phyloP scores from a whole-genome alignment of 1,140 invertebrate genomes.

The Lysiphlebus fabarum region DNA sequence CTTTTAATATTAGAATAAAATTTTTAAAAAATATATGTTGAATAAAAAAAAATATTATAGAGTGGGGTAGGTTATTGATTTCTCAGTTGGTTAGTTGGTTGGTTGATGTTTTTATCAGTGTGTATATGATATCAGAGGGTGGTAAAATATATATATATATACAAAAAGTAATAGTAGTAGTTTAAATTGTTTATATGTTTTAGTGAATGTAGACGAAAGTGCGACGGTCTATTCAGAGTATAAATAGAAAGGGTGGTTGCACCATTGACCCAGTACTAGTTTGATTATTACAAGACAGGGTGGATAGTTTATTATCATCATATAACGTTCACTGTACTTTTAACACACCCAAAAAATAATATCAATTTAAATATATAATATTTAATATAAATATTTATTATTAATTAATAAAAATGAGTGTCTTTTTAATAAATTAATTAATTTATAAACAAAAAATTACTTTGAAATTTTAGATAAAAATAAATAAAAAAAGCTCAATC shows the following conservation, averaged over 20 bases:
- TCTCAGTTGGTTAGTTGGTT: slow-evolving; percentile 27
- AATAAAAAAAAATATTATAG: not conserved
- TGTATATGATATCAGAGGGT: slow-evolving; percentile 28
- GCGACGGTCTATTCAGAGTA: slow-evolving; percentile 36
- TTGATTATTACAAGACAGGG: slow-evolving; percentile 45
- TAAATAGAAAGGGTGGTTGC: slow-evolving; percentile 54
- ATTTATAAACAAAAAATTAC: too few species aligned
- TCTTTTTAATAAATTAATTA: too few species aligned
- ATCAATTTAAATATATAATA: not conserved
- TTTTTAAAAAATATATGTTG: too few species aligned
- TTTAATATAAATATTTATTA: not conserved
- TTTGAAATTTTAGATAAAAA: not conserved
- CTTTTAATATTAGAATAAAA: too few species aligned
- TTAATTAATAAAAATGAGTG: too few species aligned
- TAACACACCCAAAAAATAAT: slow-evolving; percentile 4
- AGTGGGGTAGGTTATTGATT: slow-evolving; percentile 51
- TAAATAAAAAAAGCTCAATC: not conserved
- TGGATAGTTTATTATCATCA: slow-evolving; percentile 33
- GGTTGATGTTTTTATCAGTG: slow-evolving; percentile 12
- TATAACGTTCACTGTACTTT: slow-evolving; percentile 7
- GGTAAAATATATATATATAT: slow-evolving; percentile 39
- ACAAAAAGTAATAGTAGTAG: slow-evolving; percentile 41
- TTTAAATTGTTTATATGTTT: slow-evolving; percentile 37
- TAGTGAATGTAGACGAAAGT: slow-evolving; percentile 8
- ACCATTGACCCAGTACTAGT: slow-evolving; percentile 53